A percentile compares a stretch with the other conserved stretches of the same genome.
Conservation (phyloP, 92 coral and sea anemone species). For the Porites rus region DNA sequence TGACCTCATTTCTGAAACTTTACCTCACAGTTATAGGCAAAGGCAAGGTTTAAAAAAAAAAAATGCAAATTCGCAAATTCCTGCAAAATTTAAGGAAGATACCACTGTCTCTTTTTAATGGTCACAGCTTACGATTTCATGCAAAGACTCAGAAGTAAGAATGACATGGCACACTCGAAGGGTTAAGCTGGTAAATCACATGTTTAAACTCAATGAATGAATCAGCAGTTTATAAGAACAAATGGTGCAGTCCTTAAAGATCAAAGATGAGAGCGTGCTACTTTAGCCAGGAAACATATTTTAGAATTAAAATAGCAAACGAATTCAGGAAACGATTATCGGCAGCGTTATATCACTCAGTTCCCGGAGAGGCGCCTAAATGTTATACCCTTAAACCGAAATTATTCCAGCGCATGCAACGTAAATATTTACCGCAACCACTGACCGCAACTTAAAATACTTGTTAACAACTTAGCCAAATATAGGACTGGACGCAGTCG, state of each 20-base stretch:
- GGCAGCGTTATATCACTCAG: conserved; percentile 11
- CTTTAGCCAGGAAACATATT: conserved; percentile 34
- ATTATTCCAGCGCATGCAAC: conserved; percentile 42
- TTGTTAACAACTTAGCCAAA: conserved; percentile 19
- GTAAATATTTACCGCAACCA: conserved; percentile 16
- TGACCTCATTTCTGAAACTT: too few relatives aligned
- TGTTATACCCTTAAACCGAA: background rate
- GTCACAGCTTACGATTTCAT: too few relatives aligned
- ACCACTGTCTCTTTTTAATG: too few relatives aligned
- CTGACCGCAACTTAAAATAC: conserved; percentile 20
- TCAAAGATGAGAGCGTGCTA: conserved; percentile 27
- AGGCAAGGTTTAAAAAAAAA: too few relatives aligned
- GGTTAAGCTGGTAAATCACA: too few relatives aligned
- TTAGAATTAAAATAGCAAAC: conserved; percentile 34
- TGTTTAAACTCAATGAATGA: too few relatives aligned
- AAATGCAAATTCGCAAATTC: too few relatives aligned
- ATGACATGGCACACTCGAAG: too few relatives aligned
- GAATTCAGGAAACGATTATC: conserved; percentile 38
- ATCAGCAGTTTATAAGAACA: background rate
- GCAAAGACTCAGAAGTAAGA: too few relatives aligned
- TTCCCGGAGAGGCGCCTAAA: conserved; percentile 15
- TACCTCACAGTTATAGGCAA: too few relatives aligned
- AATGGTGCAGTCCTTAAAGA: background rate
- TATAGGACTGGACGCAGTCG: background rate
- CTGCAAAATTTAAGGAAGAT: too few relatives aligned